These are phyloP conservation scores for Zaprionus davidi DNA, from an alignment of 1,140 invertebrate genomes.

Conservation along the genomic window DNA sequence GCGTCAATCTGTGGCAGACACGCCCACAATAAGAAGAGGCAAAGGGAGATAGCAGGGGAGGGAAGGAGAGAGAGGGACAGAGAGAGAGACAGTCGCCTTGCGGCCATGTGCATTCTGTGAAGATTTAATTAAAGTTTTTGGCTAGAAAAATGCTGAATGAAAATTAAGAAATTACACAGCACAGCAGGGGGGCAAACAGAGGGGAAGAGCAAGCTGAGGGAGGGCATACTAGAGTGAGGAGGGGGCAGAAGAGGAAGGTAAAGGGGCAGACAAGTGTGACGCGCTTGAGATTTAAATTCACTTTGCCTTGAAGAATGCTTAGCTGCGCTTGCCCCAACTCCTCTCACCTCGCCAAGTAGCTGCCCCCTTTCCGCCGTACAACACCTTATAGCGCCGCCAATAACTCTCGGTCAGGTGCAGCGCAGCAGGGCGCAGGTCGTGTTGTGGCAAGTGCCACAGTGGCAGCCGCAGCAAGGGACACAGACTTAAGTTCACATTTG, in stretches of 20 bases:
- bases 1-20: slow-evolving; percentile 46
- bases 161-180: slow-evolving; percentile 2
- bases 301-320: slow-evolving; percentile 59
- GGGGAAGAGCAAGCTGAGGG: background rate
- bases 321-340: slow-evolving; percentile 33
- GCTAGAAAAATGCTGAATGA: slow-evolving; percentile 15
- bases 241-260: background rate
- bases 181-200: slow-evolving; percentile 12
- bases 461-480: background rate
- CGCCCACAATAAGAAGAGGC: slow-evolving; percentile 39
- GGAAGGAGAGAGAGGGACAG: background rate
- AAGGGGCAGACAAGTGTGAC: background rate
- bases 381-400: slow-evolving; percentile 34
- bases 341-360: background rate
- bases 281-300: background rate
- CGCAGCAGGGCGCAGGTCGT: background rate
- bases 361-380: background rate
- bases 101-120: background rate
- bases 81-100: background rate
- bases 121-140: slow-evolving; percentile 61
- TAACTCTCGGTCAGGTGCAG: background rate
- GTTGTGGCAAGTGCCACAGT: background rate
- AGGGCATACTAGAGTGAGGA: background rate
- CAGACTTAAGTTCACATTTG: slow-evolving; percentile 68
- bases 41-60: background rate